Evolutionary conservation across 2,113 vertebrate genomes (phyloP), one percentile per base, ranked within the genome.

Genomic region (Atractosteus spatula): DNA sequence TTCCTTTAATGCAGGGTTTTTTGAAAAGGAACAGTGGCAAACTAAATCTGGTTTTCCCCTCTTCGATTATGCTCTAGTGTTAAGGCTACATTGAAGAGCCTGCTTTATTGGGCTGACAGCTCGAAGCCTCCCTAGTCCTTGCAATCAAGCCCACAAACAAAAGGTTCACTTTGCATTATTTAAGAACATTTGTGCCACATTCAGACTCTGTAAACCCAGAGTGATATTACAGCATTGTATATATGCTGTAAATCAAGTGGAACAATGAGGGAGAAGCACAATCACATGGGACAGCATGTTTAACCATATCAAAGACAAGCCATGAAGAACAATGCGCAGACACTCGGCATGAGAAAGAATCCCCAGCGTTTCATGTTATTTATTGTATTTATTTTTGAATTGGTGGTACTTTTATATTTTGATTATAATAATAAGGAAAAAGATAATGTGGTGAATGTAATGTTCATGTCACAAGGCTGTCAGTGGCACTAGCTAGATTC

Each of bases 81-180:
- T 79, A 82, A 84, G 75, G 79, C 83, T 73, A 77, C 77, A 73
- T 78, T 73, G 83, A 81, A 74, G 83, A 79, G 79, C 80, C 80
- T 85, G 84, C 84, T 89, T 88, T 86, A 86, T 84, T 81, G 78
- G 73, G 80, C 76, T 85, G 88, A 89, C 88, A 90, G 87, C 81
- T 87, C 75, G 79, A 68, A 82, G 87, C 82, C 81, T 80, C 77
- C 76, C 77, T 78, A 75, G 80, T 83, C 79, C 78, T 85, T 66
- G 71, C 85, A 84, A 87, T 88, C 86, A 86, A 82, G 82, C 78
- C 70, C 69, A 74, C 84, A 89, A 87, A 92, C 90, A 91, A 90
- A 87, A 81, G 81, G 45, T 71, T 75, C 77, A 3, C 70, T 84
- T 85, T 77, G 84, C 83, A 82, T 86, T 84, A 82, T 81, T 87